Evolutionary conservation across 2,888 invertebrate species (phyloP).

Genomic region (Agrochola lychnidis): DNA sequence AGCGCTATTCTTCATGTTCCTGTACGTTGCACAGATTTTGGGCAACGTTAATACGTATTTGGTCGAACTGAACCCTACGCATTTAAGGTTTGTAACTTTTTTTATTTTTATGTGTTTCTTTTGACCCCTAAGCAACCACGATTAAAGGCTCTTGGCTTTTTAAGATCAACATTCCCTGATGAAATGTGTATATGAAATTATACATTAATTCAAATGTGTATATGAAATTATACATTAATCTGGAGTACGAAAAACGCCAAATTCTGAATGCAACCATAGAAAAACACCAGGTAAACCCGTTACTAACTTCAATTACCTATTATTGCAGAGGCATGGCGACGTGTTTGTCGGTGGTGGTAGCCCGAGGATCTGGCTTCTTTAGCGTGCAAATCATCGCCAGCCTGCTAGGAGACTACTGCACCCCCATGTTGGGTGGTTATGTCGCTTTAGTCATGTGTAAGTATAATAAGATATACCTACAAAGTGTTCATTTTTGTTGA

Average conservation of each 20-base stretch:
- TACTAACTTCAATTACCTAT: neutral
- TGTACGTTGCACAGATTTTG: constrained; percentile 81
- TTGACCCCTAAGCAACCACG: no score
- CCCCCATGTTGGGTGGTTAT: constrained; percentile 79
- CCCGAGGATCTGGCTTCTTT: constrained; percentile 83
- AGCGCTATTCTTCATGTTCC: constrained; percentile 79
- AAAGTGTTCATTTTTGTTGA: neutral
- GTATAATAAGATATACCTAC: constrained; percentile 50
- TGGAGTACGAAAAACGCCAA: neutral
- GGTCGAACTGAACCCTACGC: constrained; percentile 84
- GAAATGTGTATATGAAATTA: neutral
- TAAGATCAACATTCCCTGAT: neutral
- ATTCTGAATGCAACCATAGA: neutral
- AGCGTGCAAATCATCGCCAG: constrained; percentile 83
- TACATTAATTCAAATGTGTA: neutral
- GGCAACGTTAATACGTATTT: constrained; percentile 84
- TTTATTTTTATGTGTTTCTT: neutral
- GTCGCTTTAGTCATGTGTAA: constrained; percentile 77
- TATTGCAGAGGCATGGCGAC: constrained; percentile 84
- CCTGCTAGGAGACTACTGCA: constrained; percentile 78
- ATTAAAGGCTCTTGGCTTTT: neutral
- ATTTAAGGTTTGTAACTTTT: constrained; percentile 76
- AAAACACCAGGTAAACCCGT: neutral
- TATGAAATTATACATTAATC: neutral
- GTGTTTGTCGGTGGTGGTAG: constrained; percentile 83